These are phyloP conservation scores for Caracal caracal DNA, from an alignment of 2,113 vertebrate species.

Conservation along the genomic window DNA sequence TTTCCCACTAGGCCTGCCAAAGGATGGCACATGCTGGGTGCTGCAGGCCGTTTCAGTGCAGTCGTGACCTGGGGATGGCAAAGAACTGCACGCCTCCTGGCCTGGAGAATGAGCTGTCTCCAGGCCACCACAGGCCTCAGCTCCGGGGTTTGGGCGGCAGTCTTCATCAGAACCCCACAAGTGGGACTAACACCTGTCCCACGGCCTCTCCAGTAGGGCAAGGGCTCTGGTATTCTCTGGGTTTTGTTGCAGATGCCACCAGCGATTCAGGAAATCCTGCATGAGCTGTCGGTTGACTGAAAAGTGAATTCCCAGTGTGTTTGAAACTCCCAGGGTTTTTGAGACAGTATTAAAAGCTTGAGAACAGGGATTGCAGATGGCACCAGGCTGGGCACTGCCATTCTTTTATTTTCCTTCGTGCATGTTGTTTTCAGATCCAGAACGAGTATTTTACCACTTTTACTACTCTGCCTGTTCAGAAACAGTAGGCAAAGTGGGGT, in stretches of 20 bases:
- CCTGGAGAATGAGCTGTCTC: not conserved
- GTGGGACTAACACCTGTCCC: no score
- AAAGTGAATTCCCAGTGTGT: not conserved
- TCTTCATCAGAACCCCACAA: not conserved
- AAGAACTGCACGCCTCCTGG: not conserved
- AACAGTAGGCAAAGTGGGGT: not conserved
- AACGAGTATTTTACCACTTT: slow-evolving; percentile 17
- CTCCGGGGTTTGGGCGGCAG: not conserved
- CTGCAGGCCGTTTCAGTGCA: not conserved
- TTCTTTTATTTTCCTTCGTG: slow-evolving; percentile 43
- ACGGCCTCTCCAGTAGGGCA: not conserved
- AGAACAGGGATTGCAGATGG: slow-evolving; percentile 21
- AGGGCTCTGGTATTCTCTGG: not conserved
- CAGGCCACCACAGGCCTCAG: not conserved
- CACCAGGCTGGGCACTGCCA: slow-evolving; percentile 23
- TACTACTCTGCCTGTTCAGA: slow-evolving; percentile 4
- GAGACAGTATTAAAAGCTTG: slow-evolving; percentile 70
- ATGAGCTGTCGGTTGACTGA: not conserved
- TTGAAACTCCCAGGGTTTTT: not conserved
- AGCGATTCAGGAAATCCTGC: not conserved
- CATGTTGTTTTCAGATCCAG: slow-evolving; percentile 36
- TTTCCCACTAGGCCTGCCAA: not conserved
- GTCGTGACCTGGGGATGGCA: not conserved
- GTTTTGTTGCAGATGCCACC: not conserved
- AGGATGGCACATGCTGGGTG: not conserved